Evolutionary conservation across 1,140 invertebrate species (phyloP), one percentile per base, ranked within the genome.

Genomic region (Ceratosolen fusciceps): DNA sequence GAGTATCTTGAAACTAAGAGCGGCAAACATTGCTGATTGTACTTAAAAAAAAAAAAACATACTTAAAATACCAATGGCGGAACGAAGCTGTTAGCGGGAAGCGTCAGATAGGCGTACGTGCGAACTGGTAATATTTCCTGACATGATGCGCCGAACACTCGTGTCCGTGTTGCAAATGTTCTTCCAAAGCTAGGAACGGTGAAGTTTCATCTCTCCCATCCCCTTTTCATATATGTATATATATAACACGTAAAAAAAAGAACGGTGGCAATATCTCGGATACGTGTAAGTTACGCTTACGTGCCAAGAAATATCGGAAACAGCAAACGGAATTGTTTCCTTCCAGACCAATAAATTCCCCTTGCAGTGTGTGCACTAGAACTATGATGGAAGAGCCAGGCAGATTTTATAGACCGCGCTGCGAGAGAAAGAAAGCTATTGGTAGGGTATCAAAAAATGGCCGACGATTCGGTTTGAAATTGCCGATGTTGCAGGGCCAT

Each of bases 301-400:
- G 29, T 37, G 14, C 19, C 29, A 70, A 73, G 70, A 78, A 78
- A 78, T 73, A 73, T 78, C 39, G 70, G 56, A 37, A 37, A 37
- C 31, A n/a, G 21, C 56, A 24, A 65, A 31, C 58, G 31, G 68
- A 78, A 78, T 65, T 78, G 77, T 78, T 78, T 71, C 43, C 77
- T 78, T 65, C 77, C 39, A 19, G 29, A 43, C 54, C 37, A 49
- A 78, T 73, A 73, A 65, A 78, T 78, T 52, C 24, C 19, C 26
- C 9, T 56, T 29, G 14, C 9, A 43, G 39, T 7, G 12, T 43
- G 39, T 43, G 12, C 12, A 43, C 39, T 43, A 43, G 12, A 43
- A 43, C 39, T 43, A 43, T 12, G 39, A 43, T 7, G 39, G 5
- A n/a, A n/a, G n/a, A n/a, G n/a, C n/a, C n/a, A n/a, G n/a, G n/a